Conservation (phyloP, 1,140 invertebrate genomes). For the Aphis craccivora region DNA sequence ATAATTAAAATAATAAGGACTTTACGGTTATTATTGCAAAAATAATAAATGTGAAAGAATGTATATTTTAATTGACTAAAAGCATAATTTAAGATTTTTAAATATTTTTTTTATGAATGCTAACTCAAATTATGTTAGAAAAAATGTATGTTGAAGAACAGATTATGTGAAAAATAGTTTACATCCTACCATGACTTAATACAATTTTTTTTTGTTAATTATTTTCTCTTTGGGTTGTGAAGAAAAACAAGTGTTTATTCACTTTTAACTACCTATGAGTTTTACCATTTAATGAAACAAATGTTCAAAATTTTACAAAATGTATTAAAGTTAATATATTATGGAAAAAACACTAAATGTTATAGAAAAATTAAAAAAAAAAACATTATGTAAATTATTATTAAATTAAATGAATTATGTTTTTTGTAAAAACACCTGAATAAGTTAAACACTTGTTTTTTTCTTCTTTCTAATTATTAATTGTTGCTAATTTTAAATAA, state of each 20-base stretch:
- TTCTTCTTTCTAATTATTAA: not conserved
- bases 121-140: too few species aligned
- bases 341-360: not conserved
- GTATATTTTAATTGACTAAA: too few species aligned
- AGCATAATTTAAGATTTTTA: too few species aligned
- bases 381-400: not conserved
- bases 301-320: not conserved
- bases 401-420: not conserved
- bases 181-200: not conserved
- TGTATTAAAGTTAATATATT: not conserved
- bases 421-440: not conserved
- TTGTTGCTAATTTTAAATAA: slow-evolving; percentile 5
- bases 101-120: too few species aligned
- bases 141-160: not conserved
- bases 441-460: not conserved
- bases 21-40: not conserved
- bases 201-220: not conserved
- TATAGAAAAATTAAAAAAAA: not conserved
- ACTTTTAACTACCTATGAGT: not conserved
- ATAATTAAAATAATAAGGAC: not conserved
- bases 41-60: too few species aligned
- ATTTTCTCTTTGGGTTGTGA: not conserved
- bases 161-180: not conserved
- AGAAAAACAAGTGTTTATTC: not conserved
- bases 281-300: not conserved